phyloP scores from a whole-genome alignment of 2,113 vertebrate genomes.

The Istiophorus platypterus region DNA sequence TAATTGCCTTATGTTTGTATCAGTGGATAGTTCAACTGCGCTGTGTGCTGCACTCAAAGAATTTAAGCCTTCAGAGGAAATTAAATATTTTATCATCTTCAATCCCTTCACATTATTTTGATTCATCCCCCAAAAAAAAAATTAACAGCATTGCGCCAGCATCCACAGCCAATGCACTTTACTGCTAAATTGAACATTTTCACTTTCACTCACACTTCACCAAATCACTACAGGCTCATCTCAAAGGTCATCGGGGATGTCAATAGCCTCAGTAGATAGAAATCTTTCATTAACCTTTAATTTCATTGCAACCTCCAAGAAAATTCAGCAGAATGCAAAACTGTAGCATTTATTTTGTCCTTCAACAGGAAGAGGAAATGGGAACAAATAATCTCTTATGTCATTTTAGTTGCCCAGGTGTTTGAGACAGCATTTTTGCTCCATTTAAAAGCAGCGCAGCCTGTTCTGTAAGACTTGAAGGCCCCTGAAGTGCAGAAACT shows the following conservation, averaged over 20 bases:
- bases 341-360: neutral
- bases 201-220: slow-evolving; percentile 39
- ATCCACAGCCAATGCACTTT: slow-evolving; percentile 19
- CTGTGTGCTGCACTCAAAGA: neutral
- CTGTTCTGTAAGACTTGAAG: slow-evolving; percentile 25
- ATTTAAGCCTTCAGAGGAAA: slow-evolving; percentile 24
- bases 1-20: slow-evolving; percentile 28
- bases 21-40: neutral
- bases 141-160: neutral
- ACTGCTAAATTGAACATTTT: slow-evolving; percentile 56
- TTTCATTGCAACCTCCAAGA: slow-evolving; percentile 37
- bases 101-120: slow-evolving; percentile 35
- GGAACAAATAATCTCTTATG: neutral
- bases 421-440: slow-evolving; percentile 27
- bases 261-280: slow-evolving; percentile 62
- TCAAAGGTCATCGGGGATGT: slow-evolving; percentile 60
- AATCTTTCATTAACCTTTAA: slow-evolving; percentile 74
- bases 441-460: slow-evolving; percentile 41
- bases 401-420: neutral
- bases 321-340: slow-evolving; percentile 59
- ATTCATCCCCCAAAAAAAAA: slow-evolving; percentile 24
- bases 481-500: slow-evolving; percentile 19
- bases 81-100: slow-evolving; percentile 61
- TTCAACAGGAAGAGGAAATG: neutral
- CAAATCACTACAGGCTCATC: slow-evolving; percentile 57